Conservation (phyloP, 2,888 invertebrate species). For the Tachina lurida region DNA sequence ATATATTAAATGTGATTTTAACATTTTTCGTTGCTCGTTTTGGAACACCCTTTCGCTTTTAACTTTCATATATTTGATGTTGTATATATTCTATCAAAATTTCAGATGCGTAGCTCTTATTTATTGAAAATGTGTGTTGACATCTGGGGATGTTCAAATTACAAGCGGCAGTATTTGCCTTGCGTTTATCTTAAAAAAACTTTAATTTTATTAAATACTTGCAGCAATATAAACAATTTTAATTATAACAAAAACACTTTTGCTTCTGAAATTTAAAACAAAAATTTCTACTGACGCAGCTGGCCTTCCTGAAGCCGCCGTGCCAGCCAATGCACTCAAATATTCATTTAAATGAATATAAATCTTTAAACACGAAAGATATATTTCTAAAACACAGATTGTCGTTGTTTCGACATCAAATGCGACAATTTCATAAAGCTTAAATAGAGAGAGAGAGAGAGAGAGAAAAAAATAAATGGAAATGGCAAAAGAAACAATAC, state of each 20-base stretch:
- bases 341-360: constrained; percentile 11
- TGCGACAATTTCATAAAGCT: constrained; percentile 24
- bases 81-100: too few species aligned
- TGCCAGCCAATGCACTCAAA: neutral
- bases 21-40: too few species aligned
- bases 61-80: too few species aligned
- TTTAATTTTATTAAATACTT: neutral
- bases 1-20: too few species aligned
- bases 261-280: neutral
- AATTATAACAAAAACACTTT: constrained; percentile 1
- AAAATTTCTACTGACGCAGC: neutral
- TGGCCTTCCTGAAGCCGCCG: neutral
- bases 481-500: neutral
- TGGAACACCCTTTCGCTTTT: too few species aligned
- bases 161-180: neutral
- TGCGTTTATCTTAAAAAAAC: neutral
- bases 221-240: neutral
- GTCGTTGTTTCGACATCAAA: constrained; percentile 28
- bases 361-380: constrained; percentile 36
- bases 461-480: neutral
- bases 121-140: too few species aligned
- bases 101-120: too few species aligned
- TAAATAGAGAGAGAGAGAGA: neutral
- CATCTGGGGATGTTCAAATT: too few species aligned
- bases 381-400: constrained; percentile 42